Conservation (phyloP, 2,888 invertebrate species). For the Noctuana brunneofusca region DNA sequence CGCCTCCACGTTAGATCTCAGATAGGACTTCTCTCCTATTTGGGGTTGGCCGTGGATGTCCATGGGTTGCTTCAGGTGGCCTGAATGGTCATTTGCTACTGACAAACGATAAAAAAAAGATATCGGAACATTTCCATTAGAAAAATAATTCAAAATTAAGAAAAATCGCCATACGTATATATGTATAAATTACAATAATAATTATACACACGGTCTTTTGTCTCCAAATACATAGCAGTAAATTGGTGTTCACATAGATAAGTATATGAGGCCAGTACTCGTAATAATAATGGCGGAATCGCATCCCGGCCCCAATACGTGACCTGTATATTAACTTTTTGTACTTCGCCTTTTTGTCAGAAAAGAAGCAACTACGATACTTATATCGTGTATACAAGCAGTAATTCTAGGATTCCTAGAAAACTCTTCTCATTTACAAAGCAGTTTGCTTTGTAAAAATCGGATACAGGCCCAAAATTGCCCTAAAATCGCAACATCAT, state of each 20-base stretch:
- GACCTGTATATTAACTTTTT: slow-evolving; percentile 54
- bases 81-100: too few relatives aligned
- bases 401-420: neutral
- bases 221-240: slow-evolving; percentile 22
- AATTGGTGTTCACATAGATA: slow-evolving; percentile 37
- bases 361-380: slow-evolving; percentile 17
- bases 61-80: too few relatives aligned
- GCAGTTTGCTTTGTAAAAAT: neutral
- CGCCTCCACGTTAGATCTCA: too few relatives aligned
- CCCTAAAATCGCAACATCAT: too few relatives aligned
- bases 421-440: neutral
- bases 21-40: too few relatives aligned
- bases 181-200: too few relatives aligned
- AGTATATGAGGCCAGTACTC: slow-evolving; percentile 38
- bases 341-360: slow-evolving; percentile 35
- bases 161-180: too few relatives aligned
- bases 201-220: neutral
- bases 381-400: slow-evolving; percentile 6
- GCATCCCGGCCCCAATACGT: slow-evolving; percentile 57
- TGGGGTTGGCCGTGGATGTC: too few relatives aligned
- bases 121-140: too few relatives aligned
- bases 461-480: too few relatives aligned
- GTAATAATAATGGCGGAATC: slow-evolving; percentile 56
- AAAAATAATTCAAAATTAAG: too few relatives aligned
- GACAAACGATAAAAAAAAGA: too few relatives aligned